These are phyloP conservation scores for Drosophila persimilis DNA, from an alignment of 1,140 invertebrate species.

Conservation along the genomic window DNA sequence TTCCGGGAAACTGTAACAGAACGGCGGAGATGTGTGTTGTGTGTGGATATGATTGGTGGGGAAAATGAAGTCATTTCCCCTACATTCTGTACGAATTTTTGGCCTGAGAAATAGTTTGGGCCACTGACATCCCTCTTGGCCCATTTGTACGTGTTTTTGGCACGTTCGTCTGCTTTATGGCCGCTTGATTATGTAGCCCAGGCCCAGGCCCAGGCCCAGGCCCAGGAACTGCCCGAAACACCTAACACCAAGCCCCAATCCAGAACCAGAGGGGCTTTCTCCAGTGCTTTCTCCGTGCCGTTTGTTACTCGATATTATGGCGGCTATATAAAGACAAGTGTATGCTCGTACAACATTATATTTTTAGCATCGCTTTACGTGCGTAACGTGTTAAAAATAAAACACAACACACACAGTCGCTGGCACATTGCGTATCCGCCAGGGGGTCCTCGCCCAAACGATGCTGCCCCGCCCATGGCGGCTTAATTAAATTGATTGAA, in stretches of 20 bases:
- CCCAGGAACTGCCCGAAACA: background rate
- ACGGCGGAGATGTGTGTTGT: too few species aligned
- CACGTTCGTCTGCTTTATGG: constrained; percentile 75
- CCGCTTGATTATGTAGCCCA: constrained; percentile 71
- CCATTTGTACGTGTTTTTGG: constrained; percentile 77
- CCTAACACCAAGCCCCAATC: too few species aligned
- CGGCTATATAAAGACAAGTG: constrained; percentile 72
- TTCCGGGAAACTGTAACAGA: constrained; percentile 28
- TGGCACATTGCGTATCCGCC: constrained; percentile 64
- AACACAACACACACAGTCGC: constrained; percentile 35
- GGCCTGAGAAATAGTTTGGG: constrained; percentile 43
- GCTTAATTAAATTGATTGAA: constrained; percentile 80
- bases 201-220: constrained; percentile 12
- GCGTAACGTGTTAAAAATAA: constrained; percentile 80
- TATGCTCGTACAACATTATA: constrained; percentile 58
- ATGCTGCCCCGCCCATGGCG: constrained; percentile 11
- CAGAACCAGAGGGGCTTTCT: constrained; percentile 7
- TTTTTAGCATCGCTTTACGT: constrained; percentile 76
- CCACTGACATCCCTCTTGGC: constrained; percentile 63
- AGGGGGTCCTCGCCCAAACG: background rate
- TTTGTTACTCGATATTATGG: constrained; percentile 79
- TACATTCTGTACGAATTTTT: constrained; percentile 8
- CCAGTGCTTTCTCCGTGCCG: constrained; percentile 33
- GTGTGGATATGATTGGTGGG: constrained; percentile 5
- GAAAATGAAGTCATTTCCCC: constrained; percentile 2